Conservation (phyloP, 2,113 vertebrate genomes). For the Semicossyphus pulcher region DNA sequence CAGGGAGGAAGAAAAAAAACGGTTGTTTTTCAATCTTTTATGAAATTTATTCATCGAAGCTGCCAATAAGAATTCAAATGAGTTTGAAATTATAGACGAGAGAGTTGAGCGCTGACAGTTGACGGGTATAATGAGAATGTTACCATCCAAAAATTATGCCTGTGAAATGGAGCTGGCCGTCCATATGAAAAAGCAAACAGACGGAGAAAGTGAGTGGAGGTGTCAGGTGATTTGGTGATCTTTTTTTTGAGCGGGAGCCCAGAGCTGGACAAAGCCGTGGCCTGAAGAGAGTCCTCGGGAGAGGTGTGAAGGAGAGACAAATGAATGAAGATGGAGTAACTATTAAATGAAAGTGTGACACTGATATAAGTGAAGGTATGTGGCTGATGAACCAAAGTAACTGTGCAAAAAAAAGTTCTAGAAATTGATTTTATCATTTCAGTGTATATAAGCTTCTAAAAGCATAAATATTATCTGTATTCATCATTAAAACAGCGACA, state of each 20-base stretch:
- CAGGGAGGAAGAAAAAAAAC: slow-evolving; percentile 7
- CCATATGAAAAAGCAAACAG: slow-evolving; percentile 55
- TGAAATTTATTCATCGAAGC: slow-evolving; percentile 63
- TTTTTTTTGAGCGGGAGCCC: slow-evolving; percentile 39
- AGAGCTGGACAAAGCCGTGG: slow-evolving; percentile 11
- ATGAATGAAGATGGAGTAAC: neutral
- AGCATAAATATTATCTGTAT: neutral
- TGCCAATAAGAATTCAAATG: slow-evolving; percentile 74
- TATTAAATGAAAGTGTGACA: neutral
- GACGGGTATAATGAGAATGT: slow-evolving; percentile 69
- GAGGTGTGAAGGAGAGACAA: neutral
- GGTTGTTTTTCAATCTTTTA: slow-evolving; percentile 54
- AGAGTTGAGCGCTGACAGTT: slow-evolving; percentile 65
- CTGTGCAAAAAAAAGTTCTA: no score
- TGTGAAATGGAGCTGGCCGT: slow-evolving; percentile 58
- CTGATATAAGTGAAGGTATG: neutral
- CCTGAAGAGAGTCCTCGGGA: slow-evolving; percentile 2
- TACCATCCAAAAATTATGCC: slow-evolving; percentile 55
- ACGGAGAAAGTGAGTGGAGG: slow-evolving; percentile 43
- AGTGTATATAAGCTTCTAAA: no score
- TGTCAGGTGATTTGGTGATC: slow-evolving; percentile 58
- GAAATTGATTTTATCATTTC: neutral
- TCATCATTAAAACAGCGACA: slow-evolving; percentile 1
- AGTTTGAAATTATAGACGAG: slow-evolving; percentile 68
- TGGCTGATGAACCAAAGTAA: neutral